Percentiles rank a stretch among this genome's conserved stretches.
phyloP scores from a whole-genome alignment of 1,140 invertebrate genomes.

The Lucilia cuprina region DNA sequence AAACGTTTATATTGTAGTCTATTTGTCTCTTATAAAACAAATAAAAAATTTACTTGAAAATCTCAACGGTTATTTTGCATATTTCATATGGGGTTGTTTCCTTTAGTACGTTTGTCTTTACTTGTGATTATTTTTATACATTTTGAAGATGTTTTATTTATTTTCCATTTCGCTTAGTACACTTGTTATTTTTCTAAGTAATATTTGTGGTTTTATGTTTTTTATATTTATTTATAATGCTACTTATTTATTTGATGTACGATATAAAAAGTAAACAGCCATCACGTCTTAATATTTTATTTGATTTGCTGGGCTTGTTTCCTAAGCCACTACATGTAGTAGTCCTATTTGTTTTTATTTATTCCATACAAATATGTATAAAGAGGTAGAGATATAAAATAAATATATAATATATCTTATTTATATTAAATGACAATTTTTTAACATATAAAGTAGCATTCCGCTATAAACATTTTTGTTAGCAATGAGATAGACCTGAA shows the following conservation, averaged over 20 bases:
- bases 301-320: background rate
- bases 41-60: too few species aligned
- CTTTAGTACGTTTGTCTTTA: background rate
- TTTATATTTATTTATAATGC: background rate
- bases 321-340: background rate
- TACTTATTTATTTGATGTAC: background rate
- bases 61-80: too few species aligned
- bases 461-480: too few species aligned
- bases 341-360: slow-evolving; percentile 25
- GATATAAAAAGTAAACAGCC: background rate
- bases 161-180: slow-evolving; percentile 16
- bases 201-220: slow-evolving; percentile 20
- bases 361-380: slow-evolving; percentile 15
- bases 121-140: background rate
- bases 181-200: slow-evolving; percentile 19
- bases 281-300: background rate
- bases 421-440: background rate
- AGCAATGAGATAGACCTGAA: too few species aligned
- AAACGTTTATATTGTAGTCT: too few species aligned
- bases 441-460: too few species aligned
- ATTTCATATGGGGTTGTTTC: too few species aligned
- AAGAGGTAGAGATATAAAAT: background rate
- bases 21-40: too few species aligned
- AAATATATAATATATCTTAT: background rate
- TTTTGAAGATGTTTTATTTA: slow-evolving; percentile 5